Evolutionary conservation across 1,140 invertebrate species (phyloP).

Genomic region (Cepaea nemoralis): DNA sequence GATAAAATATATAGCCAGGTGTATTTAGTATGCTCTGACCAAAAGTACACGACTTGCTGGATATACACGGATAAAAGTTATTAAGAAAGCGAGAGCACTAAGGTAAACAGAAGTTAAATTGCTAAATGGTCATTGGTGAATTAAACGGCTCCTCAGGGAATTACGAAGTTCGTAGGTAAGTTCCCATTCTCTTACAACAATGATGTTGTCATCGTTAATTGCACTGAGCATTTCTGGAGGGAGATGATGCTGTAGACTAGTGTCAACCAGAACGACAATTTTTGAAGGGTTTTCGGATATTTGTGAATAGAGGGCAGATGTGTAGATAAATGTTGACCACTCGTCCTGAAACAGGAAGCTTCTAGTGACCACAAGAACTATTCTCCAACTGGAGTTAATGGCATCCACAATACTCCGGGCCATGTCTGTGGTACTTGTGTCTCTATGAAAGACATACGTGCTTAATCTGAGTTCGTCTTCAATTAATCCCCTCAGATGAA

Average conservation of each 20-base stretch:
- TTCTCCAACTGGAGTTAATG: background rate
- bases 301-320: background rate
- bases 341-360: background rate
- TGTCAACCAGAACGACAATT: background rate
- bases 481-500: background rate
- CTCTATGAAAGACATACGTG: background rate
- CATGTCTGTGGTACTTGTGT: background rate
- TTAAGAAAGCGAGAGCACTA: no score
- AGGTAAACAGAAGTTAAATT: no score
- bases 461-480: background rate
- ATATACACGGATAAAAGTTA: no score
- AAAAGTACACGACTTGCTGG: no score
- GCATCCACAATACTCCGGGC: background rate
- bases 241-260: background rate
- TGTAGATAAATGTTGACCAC: background rate
- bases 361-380: background rate
- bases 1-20: no score
- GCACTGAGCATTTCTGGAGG: background rate
- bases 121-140: no score
- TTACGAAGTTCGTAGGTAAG: no score
- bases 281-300: background rate
- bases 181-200: background rate
- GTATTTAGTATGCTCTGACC: no score
- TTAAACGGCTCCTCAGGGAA: no score
- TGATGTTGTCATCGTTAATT: background rate